Evolutionary conservation across 2,888 invertebrate genomes (phyloP), one percentile per base, ranked within the genome.

Genomic region (Allolobophora icterica): DNA sequence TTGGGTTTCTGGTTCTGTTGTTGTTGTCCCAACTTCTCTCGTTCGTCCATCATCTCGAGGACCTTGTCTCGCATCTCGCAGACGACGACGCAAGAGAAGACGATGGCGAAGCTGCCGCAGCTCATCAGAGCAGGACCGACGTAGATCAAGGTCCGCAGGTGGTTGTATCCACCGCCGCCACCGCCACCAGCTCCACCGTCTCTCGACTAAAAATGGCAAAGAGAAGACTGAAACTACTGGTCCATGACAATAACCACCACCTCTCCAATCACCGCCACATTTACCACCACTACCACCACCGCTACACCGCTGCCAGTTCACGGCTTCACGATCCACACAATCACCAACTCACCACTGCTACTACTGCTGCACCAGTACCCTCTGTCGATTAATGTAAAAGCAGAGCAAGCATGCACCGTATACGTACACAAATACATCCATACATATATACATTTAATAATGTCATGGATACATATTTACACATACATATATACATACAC

Each of bases 111-210:
- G 97, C 98, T 98, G 95, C 99, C 99, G 92, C 98, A 97, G 52
- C 99, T 99, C 99, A 99, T 99, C 91, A 99, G 97, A 93, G 99
- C 98, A 3, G 99, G 99, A 0, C 99, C 99, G n/a, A 98, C 97
- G 95, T 99, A 99, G 0, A 98, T 98, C 91, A 99, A 96, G 95
- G 92, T 93, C 58, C 87, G n/a, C 40, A 87, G 45, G 45, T 35
- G 35, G n/a, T 83, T n/a, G 35, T 34, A 83, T 30, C 52, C 17
- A 33, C 84, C 87, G 15, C 84, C 90, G 24, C 21, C 52, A 24
- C n/a, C 40, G 24, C 34, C 24, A 19, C 84, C 38, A 40, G 34
- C 33, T 13, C 45, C 90, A 17, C 52, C 90, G 15, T 52, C 58
- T n/a, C 71, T 45, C 30, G 71, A 30, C 71, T 71, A 13, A 5